Evolutionary conservation across 2,797 vertebrate genomes (phyloP).

Genomic region (Ceryle rudis): DNA sequence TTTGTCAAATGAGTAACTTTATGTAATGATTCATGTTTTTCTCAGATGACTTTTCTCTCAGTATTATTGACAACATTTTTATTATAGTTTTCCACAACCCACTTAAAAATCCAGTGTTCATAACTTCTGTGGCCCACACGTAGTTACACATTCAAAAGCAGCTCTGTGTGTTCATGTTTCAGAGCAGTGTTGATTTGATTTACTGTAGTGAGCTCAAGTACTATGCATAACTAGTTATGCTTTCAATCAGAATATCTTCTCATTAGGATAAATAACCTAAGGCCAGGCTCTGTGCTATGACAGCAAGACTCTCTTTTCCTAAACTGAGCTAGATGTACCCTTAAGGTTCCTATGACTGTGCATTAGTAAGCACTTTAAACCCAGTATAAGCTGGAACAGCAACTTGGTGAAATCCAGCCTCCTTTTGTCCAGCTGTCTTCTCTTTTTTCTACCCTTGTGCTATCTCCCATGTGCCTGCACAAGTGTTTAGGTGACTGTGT

Average conservation of each 20-base stretch:
- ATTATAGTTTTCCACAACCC: not conserved
- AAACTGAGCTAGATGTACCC: not conserved
- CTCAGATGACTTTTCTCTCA: not conserved
- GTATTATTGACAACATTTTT: conserved; percentile 1
- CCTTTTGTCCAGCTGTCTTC: not conserved
- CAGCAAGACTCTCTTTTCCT: not conserved
- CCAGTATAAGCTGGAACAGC: not conserved
- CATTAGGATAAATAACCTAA: not conserved
- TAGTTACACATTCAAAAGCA: not conserved
- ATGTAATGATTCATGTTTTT: not conserved
- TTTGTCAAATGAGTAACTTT: not conserved
- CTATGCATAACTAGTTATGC: not conserved
- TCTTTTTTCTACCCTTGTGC: not conserved
- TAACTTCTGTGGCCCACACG: not conserved
- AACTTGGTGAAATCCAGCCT: not conserved
- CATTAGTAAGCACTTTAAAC: not conserved
- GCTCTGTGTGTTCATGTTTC: not conserved
- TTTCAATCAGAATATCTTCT: not conserved
- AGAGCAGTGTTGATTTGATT: not conserved
- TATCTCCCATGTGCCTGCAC: not conserved
- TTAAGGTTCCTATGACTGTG: not conserved
- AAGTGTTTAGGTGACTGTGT: not conserved
- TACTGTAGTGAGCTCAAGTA: not conserved
- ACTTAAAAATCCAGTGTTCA: not conserved
- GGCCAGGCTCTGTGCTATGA: not conserved